Base-by-base conservation (phyloP, 2,888 invertebrate species). In the Lomographa bimaculata region DNA sequence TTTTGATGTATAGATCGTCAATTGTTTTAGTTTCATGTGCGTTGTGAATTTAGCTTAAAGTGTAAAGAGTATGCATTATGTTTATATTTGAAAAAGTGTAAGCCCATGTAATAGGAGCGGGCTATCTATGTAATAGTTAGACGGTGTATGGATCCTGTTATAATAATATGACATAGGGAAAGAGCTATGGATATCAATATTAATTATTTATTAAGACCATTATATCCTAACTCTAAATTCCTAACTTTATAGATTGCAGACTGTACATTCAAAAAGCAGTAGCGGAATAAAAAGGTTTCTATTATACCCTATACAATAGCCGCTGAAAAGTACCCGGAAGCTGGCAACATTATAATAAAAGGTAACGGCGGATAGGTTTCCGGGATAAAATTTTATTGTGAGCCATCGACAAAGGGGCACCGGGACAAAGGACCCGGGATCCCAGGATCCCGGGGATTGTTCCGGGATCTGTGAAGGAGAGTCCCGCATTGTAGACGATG, bases 291-390 rank as follows among this genome's bases (percentile, higher is more conserved):
- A 83, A 83, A 83, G 80, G 76, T 79, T 64, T 66, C 80, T 67
- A 82, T 85, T 84, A 83, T 81, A 64, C 59, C 67, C 60, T 51
- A 66, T 71, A 84, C 83, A 85, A 85, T 71, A 61, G 78, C 64
- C 64, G 57, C 69, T 78, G 81, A 75, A 81, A 80, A 79, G 77
- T 79, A 75, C 69, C 73, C 73, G 73, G 77, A 77, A 79, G 78
- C 80, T 76, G 79, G 82, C 82, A 80, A 82, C 82, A 82, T 85
- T 80, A 82, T 85, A 84, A 85, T 84, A 84, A 85, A 84, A 83
- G 84, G 84, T 85, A 83, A 85, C 84, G 78, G 82, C 76, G 82
- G 79, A 83, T 83, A 76, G 79, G 81, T 82, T 79, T 82, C 81
- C 81, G 70, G 82, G 76, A 81, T 82, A 79, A 81, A 83, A 85